A percentile compares a stretch with the other conserved stretches of the same genome.
These are phyloP conservation scores for Morbakka virulenta DNA, from an alignment of 30 jellyfish, hydroid and myxozoan genomes.

Conservation along the genomic window DNA sequence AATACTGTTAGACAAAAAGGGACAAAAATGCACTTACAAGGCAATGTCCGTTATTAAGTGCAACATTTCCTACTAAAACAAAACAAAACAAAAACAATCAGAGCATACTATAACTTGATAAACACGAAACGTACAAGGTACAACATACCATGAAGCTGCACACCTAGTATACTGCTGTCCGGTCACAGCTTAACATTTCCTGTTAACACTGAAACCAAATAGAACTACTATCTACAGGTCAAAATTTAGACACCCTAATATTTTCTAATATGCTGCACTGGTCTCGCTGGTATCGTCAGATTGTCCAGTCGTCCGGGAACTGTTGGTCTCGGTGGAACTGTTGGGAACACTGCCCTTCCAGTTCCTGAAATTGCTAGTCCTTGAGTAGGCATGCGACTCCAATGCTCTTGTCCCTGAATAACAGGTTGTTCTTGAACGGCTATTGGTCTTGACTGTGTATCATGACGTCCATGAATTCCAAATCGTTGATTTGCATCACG, in stretches of 20 bases:
- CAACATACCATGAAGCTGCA: too few relatives aligned
- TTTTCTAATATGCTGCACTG: neutral
- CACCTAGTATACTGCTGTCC: too few relatives aligned
- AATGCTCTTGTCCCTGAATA: neutral
- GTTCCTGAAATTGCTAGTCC: neutral
- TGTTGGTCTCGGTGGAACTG: neutral
- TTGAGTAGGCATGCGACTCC: neutral
- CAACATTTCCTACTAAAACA: too few relatives aligned
- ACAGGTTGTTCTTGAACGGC: neutral
- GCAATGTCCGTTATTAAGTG: too few relatives aligned
- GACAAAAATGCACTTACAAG: too few relatives aligned
- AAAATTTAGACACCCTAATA: neutral
- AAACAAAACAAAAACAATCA: too few relatives aligned
- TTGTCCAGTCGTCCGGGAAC: neutral
- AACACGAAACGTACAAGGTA: too few relatives aligned
- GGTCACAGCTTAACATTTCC: too few relatives aligned
- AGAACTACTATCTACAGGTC: too few relatives aligned
- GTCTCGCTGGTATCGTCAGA: neutral
- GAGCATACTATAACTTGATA: too few relatives aligned
- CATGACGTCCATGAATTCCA: neutral
- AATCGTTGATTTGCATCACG: neutral
- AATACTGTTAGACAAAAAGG: too few relatives aligned
- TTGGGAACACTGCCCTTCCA: neutral
- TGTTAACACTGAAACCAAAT: too few relatives aligned
- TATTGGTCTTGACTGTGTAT: neutral